Conservation (phyloP, 2,113 vertebrate genomes). For the Calidris pugnax region DNA sequence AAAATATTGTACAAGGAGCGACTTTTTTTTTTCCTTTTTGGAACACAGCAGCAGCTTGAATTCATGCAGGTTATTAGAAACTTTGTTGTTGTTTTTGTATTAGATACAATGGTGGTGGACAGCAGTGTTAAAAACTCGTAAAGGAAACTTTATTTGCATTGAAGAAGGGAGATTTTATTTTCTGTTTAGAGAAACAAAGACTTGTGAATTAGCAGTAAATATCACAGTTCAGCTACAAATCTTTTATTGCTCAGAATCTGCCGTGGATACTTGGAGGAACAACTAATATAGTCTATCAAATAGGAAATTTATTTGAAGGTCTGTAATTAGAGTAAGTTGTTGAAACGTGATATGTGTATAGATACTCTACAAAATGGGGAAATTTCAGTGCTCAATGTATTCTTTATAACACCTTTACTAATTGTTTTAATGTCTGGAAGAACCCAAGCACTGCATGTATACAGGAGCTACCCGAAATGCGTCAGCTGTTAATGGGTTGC, state of each 20-base stretch:
- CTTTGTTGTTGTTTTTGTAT: background rate
- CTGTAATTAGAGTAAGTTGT: background rate
- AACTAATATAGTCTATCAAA: background rate
- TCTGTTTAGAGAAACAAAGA: background rate
- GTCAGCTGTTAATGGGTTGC: background rate
- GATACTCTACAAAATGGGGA: background rate
- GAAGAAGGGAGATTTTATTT: background rate
- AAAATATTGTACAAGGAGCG: background rate
- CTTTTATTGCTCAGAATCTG: background rate
- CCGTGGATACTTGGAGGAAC: background rate
- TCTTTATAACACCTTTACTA: background rate
- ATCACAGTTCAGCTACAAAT: background rate
- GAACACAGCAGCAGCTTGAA: background rate
- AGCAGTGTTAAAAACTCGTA: background rate
- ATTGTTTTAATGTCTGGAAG: background rate
- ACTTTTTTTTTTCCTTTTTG: background rate
- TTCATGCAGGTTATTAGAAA: background rate
- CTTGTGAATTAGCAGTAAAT: background rate
- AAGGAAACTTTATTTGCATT: background rate
- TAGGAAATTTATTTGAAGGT: background rate
- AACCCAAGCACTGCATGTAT: background rate
- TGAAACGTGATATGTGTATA: background rate
- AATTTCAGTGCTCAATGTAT: background rate
- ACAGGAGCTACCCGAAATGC: background rate
- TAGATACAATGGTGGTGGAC: background rate